phyloP scores from a whole-genome alignment of 2,797 vertebrate species.

The Argya squamiceps region DNA sequence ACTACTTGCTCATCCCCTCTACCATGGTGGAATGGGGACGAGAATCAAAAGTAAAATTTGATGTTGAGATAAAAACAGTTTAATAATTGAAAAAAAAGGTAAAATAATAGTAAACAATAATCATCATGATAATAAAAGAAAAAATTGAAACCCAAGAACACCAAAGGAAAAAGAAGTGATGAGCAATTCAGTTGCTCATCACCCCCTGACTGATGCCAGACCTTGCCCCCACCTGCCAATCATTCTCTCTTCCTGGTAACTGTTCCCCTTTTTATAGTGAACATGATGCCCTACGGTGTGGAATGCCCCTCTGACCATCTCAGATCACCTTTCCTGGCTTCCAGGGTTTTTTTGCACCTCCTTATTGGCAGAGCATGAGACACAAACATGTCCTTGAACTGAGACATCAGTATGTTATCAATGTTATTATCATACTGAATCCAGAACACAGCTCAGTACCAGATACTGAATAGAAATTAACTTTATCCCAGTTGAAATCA shows the following conservation, averaged over 20 bases:
- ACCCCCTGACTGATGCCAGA: background rate
- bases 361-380: background rate
- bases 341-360: background rate
- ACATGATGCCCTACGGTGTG: no score
- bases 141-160: background rate
- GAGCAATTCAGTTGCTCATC: background rate
- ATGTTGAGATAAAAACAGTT: background rate
- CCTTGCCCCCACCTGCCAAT: background rate
- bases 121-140: background rate
- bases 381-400: background rate
- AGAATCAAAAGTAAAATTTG: background rate
- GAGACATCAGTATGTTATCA: background rate
- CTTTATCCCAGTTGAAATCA: background rate
- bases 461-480: background rate
- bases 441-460: background rate
- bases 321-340: background rate
- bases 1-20: background rate
- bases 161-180: background rate
- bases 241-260: background rate
- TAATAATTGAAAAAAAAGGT: background rate
- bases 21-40: no score
- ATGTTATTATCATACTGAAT: background rate
- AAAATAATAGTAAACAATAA: background rate
- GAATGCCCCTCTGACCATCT: background rate
- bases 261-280: no score